A percentile compares a stretch with the other conserved stretches of the same genome.
Evolutionary conservation across 2,888 invertebrate species (phyloP).

Genomic region (Lasioglossum marginatum): DNA sequence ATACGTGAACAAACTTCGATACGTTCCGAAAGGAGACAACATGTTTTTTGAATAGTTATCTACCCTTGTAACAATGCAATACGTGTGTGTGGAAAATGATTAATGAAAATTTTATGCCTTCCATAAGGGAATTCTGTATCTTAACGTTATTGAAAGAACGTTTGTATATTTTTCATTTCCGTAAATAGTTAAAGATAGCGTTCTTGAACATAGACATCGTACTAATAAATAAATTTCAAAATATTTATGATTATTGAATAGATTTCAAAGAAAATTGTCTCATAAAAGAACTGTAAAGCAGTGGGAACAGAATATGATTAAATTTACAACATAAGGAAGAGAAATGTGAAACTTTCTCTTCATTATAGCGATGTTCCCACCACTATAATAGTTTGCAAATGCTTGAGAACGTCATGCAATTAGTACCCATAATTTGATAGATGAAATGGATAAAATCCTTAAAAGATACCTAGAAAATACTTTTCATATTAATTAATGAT

Average conservation of each 20-base stretch:
- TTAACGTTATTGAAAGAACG: neutral
- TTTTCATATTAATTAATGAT: neutral
- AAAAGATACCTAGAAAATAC: neutral
- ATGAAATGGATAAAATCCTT: too few species aligned
- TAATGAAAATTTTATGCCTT: neutral
- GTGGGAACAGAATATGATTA: neutral
- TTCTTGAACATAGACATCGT: neutral
- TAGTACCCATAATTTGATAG: neutral
- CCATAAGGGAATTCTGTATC: neutral
- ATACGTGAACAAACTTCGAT: neutral
- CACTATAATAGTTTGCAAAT: neutral
- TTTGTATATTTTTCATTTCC: neutral
- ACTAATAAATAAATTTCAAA: neutral
- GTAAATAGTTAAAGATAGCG: neutral
- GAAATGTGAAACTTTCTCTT: neutral
- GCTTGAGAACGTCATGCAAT: neutral
- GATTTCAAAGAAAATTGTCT: neutral
- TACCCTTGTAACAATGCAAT: neutral
- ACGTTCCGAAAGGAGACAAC: neutral
- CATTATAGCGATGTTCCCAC: neutral
- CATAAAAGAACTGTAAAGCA: neutral
- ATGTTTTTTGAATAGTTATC: neutral
- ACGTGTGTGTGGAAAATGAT: neutral
- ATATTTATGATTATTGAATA: neutral
- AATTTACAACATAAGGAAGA: neutral